phyloP scores from a whole-genome alignment of 1,140 invertebrate species.

The Cotesia vestalis region DNA sequence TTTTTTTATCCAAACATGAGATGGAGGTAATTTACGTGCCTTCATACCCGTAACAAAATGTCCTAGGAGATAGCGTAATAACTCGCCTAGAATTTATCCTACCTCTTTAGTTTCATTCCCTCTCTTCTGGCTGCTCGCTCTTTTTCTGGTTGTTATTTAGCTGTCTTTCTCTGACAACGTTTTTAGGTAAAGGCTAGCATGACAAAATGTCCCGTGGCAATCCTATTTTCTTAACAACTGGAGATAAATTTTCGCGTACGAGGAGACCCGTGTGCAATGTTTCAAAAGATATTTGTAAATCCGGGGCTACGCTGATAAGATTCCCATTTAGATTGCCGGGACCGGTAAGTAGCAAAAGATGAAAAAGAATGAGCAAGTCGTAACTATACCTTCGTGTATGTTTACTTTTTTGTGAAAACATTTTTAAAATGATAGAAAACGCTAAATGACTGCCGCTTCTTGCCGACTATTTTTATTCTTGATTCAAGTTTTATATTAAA shows the following conservation, averaged over 20 bases:
- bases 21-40: constrained; percentile 17
- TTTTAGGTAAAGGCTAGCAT: constrained; percentile 18
- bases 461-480: too few species aligned
- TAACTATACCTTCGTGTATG: neutral
- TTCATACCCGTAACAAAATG: constrained; percentile 18
- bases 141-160: neutral
- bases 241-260: constrained; percentile 37
- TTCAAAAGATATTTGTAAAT: constrained; percentile 46
- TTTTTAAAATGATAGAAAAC: neutral
- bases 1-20: neutral
- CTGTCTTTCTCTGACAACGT: too few species aligned
- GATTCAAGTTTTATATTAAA: too few species aligned
- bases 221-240: constrained; percentile 39
- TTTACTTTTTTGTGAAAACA: neutral
- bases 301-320: constrained; percentile 42
- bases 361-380: constrained; percentile 24
- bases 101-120: neutral
- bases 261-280: constrained; percentile 33
- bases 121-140: neutral
- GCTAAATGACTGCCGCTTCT: too few species aligned
- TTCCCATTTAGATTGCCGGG: constrained; percentile 45
- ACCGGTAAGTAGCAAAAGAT: constrained; percentile 23
- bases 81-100: constrained; percentile 28
- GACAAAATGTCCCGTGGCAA: constrained; percentile 35
- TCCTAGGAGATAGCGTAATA: constrained; percentile 28